phyloP scores from a whole-genome alignment of 1,140 invertebrate genomes.

The Camponotus vicinus region DNA sequence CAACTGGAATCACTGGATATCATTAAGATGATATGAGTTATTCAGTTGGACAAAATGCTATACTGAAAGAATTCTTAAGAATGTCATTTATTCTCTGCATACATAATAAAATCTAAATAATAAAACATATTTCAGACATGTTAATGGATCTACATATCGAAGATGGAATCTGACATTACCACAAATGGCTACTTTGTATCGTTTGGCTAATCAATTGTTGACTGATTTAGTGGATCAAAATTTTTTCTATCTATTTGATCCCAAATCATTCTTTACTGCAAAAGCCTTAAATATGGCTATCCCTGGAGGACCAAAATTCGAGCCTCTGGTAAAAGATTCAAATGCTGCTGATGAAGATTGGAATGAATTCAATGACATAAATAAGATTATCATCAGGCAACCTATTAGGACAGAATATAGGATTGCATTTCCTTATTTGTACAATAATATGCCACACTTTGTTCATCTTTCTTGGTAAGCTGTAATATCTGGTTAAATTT shows the following conservation, averaged over 20 bases:
- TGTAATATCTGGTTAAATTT: conserved; percentile 12
- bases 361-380: conserved; percentile 99
- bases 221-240: conserved; percentile 99
- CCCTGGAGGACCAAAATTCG: conserved; percentile 99
- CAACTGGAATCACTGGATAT: conserved; percentile 73
- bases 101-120: conserved; percentile 24
- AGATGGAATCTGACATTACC: conserved; percentile 98
- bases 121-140: conserved; percentile 89
- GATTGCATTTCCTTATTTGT: conserved; percentile 99
- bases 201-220: conserved; percentile 98
- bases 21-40: conserved; percentile 78
- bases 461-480: conserved; percentile 97
- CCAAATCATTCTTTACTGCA: conserved; percentile 99
- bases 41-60: conserved; percentile 84
- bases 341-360: conserved; percentile 99
- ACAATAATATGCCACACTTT: conserved; percentile 99
- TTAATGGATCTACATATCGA: conserved; percentile 99
- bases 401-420: conserved; percentile 99
- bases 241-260: conserved; percentile 99
- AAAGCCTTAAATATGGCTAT: conserved; percentile 99
- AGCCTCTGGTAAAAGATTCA: conserved; percentile 99
- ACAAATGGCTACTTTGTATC: conserved; percentile 98
- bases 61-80: conserved; percentile 73
- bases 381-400: conserved; percentile 99
- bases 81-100: not conserved